Evolutionary conservation across 2,797 vertebrate species (phyloP).

Genomic region (Carcharodon carcharias): DNA sequence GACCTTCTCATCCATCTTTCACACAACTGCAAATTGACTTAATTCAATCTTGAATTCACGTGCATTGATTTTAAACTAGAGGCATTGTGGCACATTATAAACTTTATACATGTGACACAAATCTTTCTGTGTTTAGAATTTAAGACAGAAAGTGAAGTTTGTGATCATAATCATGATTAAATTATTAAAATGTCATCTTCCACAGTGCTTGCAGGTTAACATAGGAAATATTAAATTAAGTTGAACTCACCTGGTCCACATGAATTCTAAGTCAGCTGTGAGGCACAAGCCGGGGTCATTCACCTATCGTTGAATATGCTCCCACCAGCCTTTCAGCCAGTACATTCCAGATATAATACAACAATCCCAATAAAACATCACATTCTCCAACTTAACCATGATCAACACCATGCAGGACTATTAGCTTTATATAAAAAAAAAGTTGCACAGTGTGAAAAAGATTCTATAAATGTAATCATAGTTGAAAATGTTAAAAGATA

Average conservation of each 20-base stretch:
- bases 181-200: background rate
- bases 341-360: background rate
- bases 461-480: background rate
- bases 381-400: background rate
- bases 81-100: no score
- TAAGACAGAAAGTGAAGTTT: background rate
- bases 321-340: background rate
- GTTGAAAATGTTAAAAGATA: background rate
- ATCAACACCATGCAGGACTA: background rate
- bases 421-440: background rate
- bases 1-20: background rate
- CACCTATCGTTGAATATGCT: background rate
- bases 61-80: no score
- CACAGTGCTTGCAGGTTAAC: background rate
- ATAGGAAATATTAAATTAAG: background rate
- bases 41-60: no score
- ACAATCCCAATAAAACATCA: background rate
- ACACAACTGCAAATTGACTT: background rate
- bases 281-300: no score
- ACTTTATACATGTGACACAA: no score
- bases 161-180: background rate
- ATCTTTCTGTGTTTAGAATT: no score
- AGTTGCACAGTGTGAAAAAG: background rate
- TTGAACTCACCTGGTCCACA: no score
- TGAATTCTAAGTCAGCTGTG: no score